Evolutionary conservation across 1,140 invertebrate species (phyloP), one percentile per base, ranked within the genome.

Genomic region (Drosophila nikananu): DNA sequence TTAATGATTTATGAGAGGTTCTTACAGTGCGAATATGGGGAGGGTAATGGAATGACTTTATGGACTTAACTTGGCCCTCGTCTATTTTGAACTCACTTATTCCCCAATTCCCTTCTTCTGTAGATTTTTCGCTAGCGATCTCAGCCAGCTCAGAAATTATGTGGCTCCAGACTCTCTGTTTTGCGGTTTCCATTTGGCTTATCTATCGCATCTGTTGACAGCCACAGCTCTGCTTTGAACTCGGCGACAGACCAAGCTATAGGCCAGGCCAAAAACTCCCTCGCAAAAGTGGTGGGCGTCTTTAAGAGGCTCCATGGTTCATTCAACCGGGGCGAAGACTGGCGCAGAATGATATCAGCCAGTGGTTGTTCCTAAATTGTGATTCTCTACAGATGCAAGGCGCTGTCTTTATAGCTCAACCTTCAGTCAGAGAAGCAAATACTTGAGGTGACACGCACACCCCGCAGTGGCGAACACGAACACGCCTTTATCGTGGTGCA

Each of bases 141-240:
- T 54, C 80, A 58, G 73, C 52, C 49, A 46, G 64, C 66, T 32
- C 48, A 66, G 17, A 80, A 83, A 65, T 86, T 86, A 75, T 71
- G 83, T 79, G 82, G 25, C 65, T 81, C 30, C 30, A 58, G 48
- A 58, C 42, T 57, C 41, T 66, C 19, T 0, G 54, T 15, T 59
- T 75, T 66, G 63, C 70, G 59, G 60, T 64, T 75, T 39, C 71
- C 71, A 74, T 73, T 73, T 59, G 51, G 62, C 70, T 83, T 87
- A 89, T 87, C 84, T 86, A 77, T 73, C 61, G 32, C 81, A 89
- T 89, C 84, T 90, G 80, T 57, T 81, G 84, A 90, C 86, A 90
- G 70, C 63, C 80, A 39, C 35, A 39, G 78, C 30, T 57, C 67
- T 48, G 70, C 84, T 89, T 87, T 87, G 81, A 87, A 90, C 80